A percentile compares a stretch with the other conserved stretches of the same genome.
Conservation (phyloP, 1,140 invertebrate species). For the Listronotus oregonensis region DNA sequence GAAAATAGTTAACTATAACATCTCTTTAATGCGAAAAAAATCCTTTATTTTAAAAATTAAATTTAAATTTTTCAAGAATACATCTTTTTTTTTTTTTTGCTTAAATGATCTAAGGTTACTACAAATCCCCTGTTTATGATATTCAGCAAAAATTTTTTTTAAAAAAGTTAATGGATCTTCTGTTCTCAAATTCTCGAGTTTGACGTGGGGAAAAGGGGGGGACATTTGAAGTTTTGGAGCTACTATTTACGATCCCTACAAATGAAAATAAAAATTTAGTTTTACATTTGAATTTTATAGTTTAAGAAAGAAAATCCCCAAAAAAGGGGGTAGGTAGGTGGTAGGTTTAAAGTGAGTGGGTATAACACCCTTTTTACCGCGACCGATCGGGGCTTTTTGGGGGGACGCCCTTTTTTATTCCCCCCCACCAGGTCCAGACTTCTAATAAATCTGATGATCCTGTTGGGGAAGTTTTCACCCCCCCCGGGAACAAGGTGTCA, state of each 20-base stretch:
- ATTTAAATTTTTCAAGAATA: conserved; percentile 57
- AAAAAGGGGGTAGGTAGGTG: too few species aligned
- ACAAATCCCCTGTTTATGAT: conserved; percentile 41
- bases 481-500: too few species aligned
- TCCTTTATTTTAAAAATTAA: not conserved
- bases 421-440: too few species aligned
- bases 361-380: too few species aligned
- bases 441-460: too few species aligned
- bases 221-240: conserved; percentile 29
- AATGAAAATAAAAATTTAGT: too few species aligned
- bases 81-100: conserved; percentile 46
- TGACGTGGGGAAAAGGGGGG: conserved; percentile 3
- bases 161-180: conserved; percentile 38
- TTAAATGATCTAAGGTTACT: conserved; percentile 30
- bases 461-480: too few species aligned
- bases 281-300: too few species aligned
- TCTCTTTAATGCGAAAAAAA: not conserved
- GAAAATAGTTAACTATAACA: not conserved
- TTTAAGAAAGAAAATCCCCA: too few species aligned
- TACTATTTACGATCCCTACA: conserved; percentile 41
- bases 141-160: conserved; percentile 39
- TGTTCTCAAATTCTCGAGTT: conserved; percentile 33
- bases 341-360: too few species aligned
- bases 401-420: too few species aligned
- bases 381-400: too few species aligned